Conservation (phyloP, 53 echinoderm and acorn worm genomes). For the Holothuria leucospilota region DNA sequence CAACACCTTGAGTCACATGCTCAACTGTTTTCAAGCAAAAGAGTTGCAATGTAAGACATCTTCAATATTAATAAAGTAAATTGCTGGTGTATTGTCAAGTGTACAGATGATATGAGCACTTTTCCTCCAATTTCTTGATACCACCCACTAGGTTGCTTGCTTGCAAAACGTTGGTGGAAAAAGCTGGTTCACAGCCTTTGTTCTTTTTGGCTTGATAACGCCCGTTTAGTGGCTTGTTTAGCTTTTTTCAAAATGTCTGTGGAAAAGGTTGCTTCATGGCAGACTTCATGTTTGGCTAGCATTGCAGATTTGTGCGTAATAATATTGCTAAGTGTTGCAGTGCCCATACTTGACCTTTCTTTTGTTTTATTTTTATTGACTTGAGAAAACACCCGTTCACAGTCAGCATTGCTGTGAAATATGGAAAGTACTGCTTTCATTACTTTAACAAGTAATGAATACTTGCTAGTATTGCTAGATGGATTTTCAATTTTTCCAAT, state of each 20-base stretch:
- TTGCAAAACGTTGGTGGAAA: too few species aligned
- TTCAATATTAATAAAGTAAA: too few species aligned
- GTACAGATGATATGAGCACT: too few species aligned
- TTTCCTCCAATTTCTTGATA: too few species aligned
- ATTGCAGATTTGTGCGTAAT: constrained; percentile 45
- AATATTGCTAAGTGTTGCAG: constrained; percentile 15
- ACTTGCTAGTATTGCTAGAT: background rate
- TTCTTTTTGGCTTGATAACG: too few species aligned
- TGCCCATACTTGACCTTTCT: constrained; percentile 37
- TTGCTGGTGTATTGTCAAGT: too few species aligned
- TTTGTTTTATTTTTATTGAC: constrained; percentile 33
- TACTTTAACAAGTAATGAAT: constrained; percentile 43
- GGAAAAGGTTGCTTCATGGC: background rate
- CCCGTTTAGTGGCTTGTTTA: too few species aligned
- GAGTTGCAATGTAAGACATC: too few species aligned
- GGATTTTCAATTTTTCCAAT: constrained; percentile 10
- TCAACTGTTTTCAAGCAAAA: too few species aligned
- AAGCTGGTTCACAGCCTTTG: too few species aligned
- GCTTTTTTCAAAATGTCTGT: background rate
- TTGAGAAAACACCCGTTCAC: constrained; percentile 41
- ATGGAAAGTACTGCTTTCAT: constrained; percentile 27
- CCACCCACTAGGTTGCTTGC: too few species aligned
- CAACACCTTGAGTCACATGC: too few species aligned
- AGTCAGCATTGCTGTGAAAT: constrained; percentile 56
- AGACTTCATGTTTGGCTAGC: constrained; percentile 8